Conservation (phyloP, 2,888 invertebrate species). For the Criorhina ranunculi region DNA sequence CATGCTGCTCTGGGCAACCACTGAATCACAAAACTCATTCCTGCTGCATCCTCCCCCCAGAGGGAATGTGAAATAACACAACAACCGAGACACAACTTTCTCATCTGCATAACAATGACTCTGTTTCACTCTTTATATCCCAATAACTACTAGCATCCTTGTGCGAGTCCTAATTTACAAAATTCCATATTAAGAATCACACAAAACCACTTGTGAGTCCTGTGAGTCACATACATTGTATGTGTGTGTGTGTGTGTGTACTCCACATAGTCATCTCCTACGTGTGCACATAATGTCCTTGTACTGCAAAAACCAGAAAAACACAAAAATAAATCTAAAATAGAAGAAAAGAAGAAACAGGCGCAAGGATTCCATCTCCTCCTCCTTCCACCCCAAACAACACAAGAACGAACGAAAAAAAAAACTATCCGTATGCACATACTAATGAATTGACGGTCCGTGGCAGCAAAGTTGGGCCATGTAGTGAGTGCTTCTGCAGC, state of each 20-base stretch:
- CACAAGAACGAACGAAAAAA: background rate
- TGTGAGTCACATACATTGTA: slow-evolving; percentile 4
- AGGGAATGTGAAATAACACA: slow-evolving; percentile 10
- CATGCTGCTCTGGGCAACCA: slow-evolving; percentile 58
- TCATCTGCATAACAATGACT: slow-evolving; percentile 76
- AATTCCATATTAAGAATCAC: slow-evolving; percentile 76
- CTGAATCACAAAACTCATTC: slow-evolving; percentile 57
- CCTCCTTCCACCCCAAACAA: background rate
- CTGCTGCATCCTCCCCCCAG: slow-evolving; percentile 43
- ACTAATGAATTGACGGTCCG: slow-evolving; percentile 76
- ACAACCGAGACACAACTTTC: slow-evolving; percentile 70
- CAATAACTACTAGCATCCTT: slow-evolving; percentile 76
- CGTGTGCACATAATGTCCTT: slow-evolving; percentile 76
- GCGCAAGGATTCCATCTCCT: background rate
- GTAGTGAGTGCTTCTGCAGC: slow-evolving; percentile 71
- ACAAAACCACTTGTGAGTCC: slow-evolving; percentile 73
- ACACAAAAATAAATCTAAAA: slow-evolving; percentile 46
- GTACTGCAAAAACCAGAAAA: slow-evolving; percentile 49
- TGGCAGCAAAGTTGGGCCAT: slow-evolving; percentile 58
- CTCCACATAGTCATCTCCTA: slow-evolving; percentile 41
- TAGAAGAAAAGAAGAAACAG: slow-evolving; percentile 16
- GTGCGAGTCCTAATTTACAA: slow-evolving; percentile 76
- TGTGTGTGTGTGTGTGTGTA: slow-evolving; percentile 23
- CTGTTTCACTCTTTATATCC: slow-evolving; percentile 75
- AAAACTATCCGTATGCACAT: slow-evolving; percentile 71